Percentiles rank a stretch among this genome's conserved stretches.
Evolutionary conservation across 2,797 vertebrate genomes (phyloP).

Genomic region (Helarctos malayanus): DNA sequence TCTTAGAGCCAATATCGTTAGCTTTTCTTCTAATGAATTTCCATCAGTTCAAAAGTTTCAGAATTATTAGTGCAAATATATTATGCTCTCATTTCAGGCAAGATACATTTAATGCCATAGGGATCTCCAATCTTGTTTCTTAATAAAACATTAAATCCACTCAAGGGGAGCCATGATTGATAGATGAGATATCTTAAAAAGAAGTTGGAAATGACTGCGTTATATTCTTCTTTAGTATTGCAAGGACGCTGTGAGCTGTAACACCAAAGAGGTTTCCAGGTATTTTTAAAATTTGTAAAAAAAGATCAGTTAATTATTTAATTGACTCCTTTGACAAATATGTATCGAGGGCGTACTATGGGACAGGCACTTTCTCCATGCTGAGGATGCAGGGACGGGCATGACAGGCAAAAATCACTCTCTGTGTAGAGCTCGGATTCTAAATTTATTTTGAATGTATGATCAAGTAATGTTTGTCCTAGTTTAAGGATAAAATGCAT

Average conservation of each 20-base stretch:
- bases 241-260: background rate
- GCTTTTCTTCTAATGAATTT: background rate
- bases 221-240: background rate
- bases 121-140: constrained; percentile 43
- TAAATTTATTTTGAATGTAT: background rate
- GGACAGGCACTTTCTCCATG: background rate
- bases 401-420: background rate
- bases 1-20: background rate
- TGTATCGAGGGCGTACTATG: fast-evolving
- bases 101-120: background rate
- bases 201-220: background rate
- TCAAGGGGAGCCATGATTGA: background rate
- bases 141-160: constrained; percentile 49
- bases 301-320: background rate
- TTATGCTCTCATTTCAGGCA: background rate
- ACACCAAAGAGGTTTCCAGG: background rate
- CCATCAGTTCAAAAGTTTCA: background rate
- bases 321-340: background rate
- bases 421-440: background rate
- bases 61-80: constrained; percentile 32
- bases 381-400: background rate
- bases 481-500: background rate
- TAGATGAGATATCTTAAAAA: constrained; percentile 36
- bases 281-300: constrained; percentile 16
- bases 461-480: constrained; percentile 4